Percentiles rank a stretch among this genome's conserved stretches.
These are phyloP conservation scores for Imbricaverruca yamaguchii DNA, from an alignment of 2,888 invertebrate species.

Conservation along the genomic window DNA sequence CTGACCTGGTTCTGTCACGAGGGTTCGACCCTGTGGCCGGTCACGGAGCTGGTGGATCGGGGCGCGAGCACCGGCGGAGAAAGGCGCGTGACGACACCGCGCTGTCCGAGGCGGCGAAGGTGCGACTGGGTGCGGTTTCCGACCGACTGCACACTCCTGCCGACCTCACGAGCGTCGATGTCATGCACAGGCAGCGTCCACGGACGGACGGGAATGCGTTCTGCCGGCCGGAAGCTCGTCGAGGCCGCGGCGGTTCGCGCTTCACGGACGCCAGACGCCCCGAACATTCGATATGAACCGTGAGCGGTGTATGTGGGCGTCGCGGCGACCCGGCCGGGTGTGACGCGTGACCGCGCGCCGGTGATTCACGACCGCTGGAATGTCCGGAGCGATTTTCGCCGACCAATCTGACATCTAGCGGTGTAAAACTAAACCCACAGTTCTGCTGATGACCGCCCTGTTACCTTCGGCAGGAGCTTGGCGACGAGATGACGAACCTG, in stretches of 20 bases:
- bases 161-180: too few species aligned
- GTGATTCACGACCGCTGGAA: background rate
- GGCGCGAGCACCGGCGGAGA: too few species aligned
- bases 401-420: background rate
- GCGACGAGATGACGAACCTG: slow-evolving; percentile 55
- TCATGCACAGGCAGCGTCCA: too few species aligned
- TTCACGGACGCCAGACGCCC: background rate
- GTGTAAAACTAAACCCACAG: background rate
- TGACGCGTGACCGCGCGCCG: background rate
- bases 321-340: background rate
- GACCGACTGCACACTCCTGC: too few species aligned
- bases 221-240: background rate
- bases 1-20: too few species aligned
- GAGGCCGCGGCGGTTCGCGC: background rate
- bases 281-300: background rate
- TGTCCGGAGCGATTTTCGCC: background rate
- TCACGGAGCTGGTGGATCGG: too few species aligned
- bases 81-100: too few species aligned
- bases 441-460: background rate
- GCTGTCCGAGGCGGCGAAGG: too few species aligned
- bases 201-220: too few species aligned
- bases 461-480: background rate
- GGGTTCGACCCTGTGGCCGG: too few species aligned
- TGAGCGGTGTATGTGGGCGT: background rate
- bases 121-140: too few species aligned